Evolutionary conservation across 2,113 vertebrate genomes (phyloP).

Genomic region (Saccopteryx bilineata): DNA sequence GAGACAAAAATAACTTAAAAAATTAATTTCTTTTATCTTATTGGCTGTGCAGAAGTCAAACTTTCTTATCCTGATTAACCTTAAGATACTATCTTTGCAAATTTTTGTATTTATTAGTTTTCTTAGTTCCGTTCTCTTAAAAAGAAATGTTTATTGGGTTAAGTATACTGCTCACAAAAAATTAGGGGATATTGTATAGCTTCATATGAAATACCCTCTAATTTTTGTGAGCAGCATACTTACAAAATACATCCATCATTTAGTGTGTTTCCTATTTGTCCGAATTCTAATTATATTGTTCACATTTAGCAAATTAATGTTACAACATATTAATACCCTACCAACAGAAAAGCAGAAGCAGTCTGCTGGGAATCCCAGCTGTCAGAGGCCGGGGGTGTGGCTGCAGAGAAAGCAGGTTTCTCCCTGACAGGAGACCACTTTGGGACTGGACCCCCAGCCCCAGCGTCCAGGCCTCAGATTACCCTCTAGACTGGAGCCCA

Average conservation of each 20-base stretch:
- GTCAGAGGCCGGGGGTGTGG: background rate
- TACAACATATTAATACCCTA: background rate
- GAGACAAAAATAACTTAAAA: conserved; percentile 24
- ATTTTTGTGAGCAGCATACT: too few species aligned
- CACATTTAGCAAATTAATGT: conserved; percentile 9
- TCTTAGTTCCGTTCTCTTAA: conserved; percentile 39
- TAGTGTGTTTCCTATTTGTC: background rate
- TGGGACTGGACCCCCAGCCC: background rate
- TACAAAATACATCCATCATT: background rate
- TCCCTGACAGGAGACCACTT: background rate
- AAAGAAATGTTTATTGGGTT: conserved; percentile 11
- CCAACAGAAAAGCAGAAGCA: background rate
- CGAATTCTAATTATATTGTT: conserved; percentile 17
- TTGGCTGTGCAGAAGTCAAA: conserved; percentile 21
- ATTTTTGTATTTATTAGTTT: conserved; percentile 29
- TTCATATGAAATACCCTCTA: too few species aligned
- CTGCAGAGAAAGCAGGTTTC: background rate
- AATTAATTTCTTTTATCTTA: conserved; percentile 52
- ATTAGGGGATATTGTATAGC: too few species aligned
- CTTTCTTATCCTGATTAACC: conserved; percentile 43
- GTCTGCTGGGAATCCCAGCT: background rate
- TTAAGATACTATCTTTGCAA: background rate
- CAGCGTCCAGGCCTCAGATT: background rate
- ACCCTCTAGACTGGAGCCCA: background rate
- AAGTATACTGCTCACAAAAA: background rate